Evolutionary conservation across 1,140 invertebrate species (phyloP), one percentile per base, ranked within the genome.

Genomic region (Bombus pyrosoma): DNA sequence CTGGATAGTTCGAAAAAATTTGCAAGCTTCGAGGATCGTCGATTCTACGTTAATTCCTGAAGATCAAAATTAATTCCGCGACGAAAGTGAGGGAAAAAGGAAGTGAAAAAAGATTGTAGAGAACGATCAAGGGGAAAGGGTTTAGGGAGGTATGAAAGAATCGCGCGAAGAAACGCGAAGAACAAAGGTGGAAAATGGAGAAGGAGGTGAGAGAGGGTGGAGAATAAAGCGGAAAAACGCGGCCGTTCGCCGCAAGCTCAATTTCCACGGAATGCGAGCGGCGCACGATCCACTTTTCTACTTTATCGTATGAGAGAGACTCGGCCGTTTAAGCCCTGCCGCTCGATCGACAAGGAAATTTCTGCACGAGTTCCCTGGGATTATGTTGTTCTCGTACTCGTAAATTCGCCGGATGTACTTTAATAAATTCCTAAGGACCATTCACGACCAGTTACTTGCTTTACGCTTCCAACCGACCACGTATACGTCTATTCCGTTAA

Each of bases 251-350:
- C 82, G 78, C 86, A 85, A 89, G 78, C 87, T 88, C 87, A 85
- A 89, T 89, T 89, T 81, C 86, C 81, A 85, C 78, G 87, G 86
- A 89, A 89, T 88, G 87, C 86, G 82, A 89, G 72, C 86, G 73
- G 77, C 74, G 82, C 86, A 72, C 87, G 86, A 89, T 89, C 83
- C 78, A 89, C 87, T 85, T 89, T 88, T 85, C 86, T 89, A 85
- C 87, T 87, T 87, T 87, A 88, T 87, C 75, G 86, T 87, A 85
- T 76, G 76, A 72, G 53, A 75, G 73, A 59, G 47, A 81, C 87
- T 72, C 86, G 75, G 53, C 66, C 87, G 87, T 88, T 88, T 88
- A 87, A 88, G 76, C 72, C 73, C 76, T 80, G 81, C 81, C 71
- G 32, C 73, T 71, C 43, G 66, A 88, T 82, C 59, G 62, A 82